phyloP scores from a whole-genome alignment of 2,113 vertebrate genomes.

The Poeciliopsis turrubarensis region DNA sequence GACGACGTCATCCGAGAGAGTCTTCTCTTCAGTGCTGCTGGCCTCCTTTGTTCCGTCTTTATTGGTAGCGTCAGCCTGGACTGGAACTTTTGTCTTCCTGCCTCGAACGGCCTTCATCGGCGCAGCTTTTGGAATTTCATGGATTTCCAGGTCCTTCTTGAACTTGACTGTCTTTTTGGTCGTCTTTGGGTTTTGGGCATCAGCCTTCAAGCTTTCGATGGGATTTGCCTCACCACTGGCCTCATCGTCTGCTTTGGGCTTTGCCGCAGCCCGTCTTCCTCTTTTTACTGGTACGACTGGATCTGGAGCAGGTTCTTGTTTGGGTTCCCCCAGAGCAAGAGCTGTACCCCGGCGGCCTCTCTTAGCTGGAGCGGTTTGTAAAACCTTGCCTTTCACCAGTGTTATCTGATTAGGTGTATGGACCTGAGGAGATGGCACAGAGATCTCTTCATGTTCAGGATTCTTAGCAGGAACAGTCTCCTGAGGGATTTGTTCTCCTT shows the following conservation, averaged over 20 bases:
- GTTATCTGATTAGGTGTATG: conserved; percentile 42
- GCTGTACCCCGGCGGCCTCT: conserved; percentile 43
- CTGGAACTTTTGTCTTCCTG: conserved; percentile 40
- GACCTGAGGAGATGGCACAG: conserved; percentile 4
- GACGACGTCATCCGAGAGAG: conserved; percentile 58
- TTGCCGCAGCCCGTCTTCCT: conserved; percentile 35
- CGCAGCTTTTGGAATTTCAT: conserved; percentile 30
- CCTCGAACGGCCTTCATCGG: conserved; percentile 43
- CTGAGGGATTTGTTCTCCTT: conserved; percentile 8
- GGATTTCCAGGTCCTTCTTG: conserved; percentile 38
- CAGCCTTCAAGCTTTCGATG: conserved; percentile 7
- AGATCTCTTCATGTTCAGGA: neutral
- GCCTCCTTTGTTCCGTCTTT: conserved; percentile 16
- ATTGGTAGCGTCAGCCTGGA: conserved; percentile 4
- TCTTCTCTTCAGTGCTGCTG: conserved; percentile 62
- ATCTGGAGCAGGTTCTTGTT: conserved; percentile 5
- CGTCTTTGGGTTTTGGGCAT: conserved; percentile 6
- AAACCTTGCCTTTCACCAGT: conserved; percentile 23
- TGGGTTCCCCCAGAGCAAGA: neutral
- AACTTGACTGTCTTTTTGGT: conserved; percentile 57
- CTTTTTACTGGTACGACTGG: conserved; percentile 39
- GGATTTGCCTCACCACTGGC: neutral
- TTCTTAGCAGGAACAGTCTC: conserved; percentile 13
- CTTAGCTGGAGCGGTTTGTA: conserved; percentile 44
- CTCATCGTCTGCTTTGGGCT: neutral